A percentile compares a stretch with the other conserved stretches of the same genome.
phyloP scores from a whole-genome alignment of 2,113 vertebrate genomes.

The Amphilophus citrinellus region DNA sequence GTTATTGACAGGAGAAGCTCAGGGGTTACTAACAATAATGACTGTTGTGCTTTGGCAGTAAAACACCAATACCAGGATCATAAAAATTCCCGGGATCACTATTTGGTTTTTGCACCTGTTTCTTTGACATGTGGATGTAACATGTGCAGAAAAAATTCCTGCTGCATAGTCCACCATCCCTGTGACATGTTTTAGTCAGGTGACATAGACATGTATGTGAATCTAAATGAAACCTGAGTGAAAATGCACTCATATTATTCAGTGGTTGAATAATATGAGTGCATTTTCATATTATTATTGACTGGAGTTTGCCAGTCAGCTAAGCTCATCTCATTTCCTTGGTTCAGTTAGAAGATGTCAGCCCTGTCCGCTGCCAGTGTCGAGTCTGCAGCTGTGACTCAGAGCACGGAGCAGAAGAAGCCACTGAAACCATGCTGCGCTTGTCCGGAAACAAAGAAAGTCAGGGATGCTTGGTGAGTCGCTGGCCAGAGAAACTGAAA shows the following conservation, averaged over 20 bases:
- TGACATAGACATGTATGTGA: not conserved
- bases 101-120: not conserved
- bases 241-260: not conserved
- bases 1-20: too few species aligned
- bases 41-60: too few species aligned
- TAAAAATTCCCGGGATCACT: not conserved
- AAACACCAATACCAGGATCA: too few species aligned
- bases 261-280: not conserved
- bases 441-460: constrained; percentile 96
- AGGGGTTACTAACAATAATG: too few species aligned
- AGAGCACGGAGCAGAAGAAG: constrained; percentile 83
- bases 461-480: constrained; percentile 90
- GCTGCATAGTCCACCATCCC: not conserved
- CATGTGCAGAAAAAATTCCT: not conserved
- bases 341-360: constrained; percentile 76
- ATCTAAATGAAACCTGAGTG: not conserved
- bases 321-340: not conserved
- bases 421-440: constrained; percentile 95
- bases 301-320: not conserved
- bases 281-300: too few species aligned
- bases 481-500: not conserved
- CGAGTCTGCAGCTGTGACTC: constrained; percentile 58
- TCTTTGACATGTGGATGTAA: not conserved
- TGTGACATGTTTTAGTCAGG: not conserved
- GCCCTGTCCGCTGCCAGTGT: constrained; percentile 82